phyloP scores from a whole-genome alignment of 2,797 vertebrate genomes.

The Falco naumanni region DNA sequence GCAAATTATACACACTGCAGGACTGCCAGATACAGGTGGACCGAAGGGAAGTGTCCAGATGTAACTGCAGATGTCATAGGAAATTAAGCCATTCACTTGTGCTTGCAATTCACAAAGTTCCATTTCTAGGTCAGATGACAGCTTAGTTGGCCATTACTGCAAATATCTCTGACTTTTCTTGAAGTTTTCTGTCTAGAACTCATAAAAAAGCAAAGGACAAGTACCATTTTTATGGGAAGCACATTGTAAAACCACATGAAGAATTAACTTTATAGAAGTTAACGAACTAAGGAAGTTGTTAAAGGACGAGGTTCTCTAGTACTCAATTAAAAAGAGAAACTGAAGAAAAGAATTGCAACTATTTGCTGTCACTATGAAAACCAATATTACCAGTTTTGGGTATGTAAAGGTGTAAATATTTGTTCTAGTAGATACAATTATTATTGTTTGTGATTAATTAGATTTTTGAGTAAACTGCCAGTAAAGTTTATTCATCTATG shows the following conservation, averaged over 20 bases:
- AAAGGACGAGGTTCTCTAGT: neutral
- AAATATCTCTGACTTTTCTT: conserved; percentile 18
- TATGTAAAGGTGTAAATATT: neutral
- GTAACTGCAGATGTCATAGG: conserved; percentile 22
- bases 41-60: conserved; percentile 22
- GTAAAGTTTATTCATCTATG: neutral
- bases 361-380: neutral
- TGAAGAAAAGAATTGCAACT: neutral
- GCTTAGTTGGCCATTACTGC: conserved; percentile 3
- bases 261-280: neutral
- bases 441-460: neutral
- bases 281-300: neutral
- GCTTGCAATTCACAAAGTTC: conserved; percentile 12
- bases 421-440: neutral
- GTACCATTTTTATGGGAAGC: neutral
- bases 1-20: neutral
- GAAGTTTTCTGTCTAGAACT: conserved; percentile 12
- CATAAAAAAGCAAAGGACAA: neutral
- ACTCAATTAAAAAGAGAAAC: neutral
- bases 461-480: neutral
- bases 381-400: neutral
- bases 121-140: conserved; percentile 42
- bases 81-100: conserved; percentile 26
- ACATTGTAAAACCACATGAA: neutral
- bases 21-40: conserved; percentile 25